Evolutionary conservation across 1,140 invertebrate species (phyloP).

Genomic region (Zaprionus taronus): DNA sequence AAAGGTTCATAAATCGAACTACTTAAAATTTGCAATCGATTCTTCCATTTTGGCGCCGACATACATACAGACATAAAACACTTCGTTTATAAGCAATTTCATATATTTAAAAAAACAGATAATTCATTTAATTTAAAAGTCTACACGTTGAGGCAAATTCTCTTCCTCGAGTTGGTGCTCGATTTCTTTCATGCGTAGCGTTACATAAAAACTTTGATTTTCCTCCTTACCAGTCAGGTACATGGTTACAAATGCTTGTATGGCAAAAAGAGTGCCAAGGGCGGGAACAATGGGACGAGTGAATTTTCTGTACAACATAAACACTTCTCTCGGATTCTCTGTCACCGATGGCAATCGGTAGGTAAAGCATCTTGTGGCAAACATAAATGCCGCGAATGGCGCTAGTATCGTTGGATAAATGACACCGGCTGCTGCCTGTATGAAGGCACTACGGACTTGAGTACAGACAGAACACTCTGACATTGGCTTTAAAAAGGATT

Average conservation of each 20-base stretch:
- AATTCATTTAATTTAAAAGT: slow-evolving; percentile 43
- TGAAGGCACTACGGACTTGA: slow-evolving; percentile 80
- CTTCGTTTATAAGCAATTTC: not conserved
- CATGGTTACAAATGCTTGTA: slow-evolving; percentile 83
- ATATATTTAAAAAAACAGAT: not conserved
- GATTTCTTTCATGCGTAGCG: slow-evolving; percentile 70
- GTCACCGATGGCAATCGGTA: slow-evolving; percentile 85
- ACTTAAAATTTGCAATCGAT: not conserved
- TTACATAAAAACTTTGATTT: slow-evolving; percentile 78
- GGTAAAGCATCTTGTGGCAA: slow-evolving; percentile 84
- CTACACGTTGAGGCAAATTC: slow-evolving; percentile 45
- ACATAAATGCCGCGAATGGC: slow-evolving; percentile 84
- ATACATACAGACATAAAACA: too few species aligned
- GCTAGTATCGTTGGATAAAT: slow-evolving; percentile 84
- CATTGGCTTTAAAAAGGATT: slow-evolving; percentile 74
- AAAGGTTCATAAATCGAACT: not conserved
- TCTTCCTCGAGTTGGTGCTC: slow-evolving; percentile 63
- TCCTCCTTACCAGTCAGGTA: slow-evolving; percentile 84
- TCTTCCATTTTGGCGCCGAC: not conserved
- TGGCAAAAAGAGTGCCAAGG: slow-evolving; percentile 75
- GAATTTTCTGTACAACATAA: slow-evolving; percentile 80
- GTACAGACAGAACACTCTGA: slow-evolving; percentile 84
- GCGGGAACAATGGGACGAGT: slow-evolving; percentile 82
- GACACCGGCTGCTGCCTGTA: slow-evolving; percentile 80
- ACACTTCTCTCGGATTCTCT: slow-evolving; percentile 82